These are phyloP conservation scores for Manduca sexta DNA, from an alignment of 1,140 invertebrate species.

Conservation along the genomic window DNA sequence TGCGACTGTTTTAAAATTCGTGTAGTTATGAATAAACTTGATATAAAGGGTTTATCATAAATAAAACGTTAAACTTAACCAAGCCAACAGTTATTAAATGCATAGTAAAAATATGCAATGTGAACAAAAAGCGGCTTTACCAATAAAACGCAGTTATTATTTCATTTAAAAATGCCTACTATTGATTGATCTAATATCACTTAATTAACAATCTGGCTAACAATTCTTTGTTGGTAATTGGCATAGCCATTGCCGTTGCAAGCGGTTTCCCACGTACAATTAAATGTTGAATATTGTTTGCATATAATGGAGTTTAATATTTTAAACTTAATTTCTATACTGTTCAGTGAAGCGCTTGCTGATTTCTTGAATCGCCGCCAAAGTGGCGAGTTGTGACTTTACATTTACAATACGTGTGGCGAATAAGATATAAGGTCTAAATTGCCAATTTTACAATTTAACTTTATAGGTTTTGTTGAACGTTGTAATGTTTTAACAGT, in stretches of 20 bases:
- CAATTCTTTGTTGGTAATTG: not conserved
- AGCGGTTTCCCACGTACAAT: not conserved
- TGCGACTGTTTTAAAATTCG: too few species aligned
- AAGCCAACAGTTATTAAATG: not conserved
- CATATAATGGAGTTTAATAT: not conserved
- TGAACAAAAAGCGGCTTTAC: not conserved
- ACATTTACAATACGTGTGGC: conserved; percentile 38
- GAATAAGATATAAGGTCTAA: conserved; percentile 38
- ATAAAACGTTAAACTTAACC: not conserved
- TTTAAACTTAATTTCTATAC: conserved; percentile 11
- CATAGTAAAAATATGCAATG: too few species aligned
- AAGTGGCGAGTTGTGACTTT: conserved; percentile 29
- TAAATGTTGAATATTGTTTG: not conserved
- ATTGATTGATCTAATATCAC: conserved; percentile 1
- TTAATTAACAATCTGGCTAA: conserved; percentile 1
- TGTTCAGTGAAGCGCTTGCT: conserved; percentile 20
- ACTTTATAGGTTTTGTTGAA: too few species aligned
- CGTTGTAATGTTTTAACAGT: too few species aligned
- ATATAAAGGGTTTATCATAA: too few species aligned
- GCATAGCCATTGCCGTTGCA: not conserved
- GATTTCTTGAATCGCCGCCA: conserved; percentile 57
- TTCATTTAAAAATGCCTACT: not conserved
- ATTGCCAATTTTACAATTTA: conserved; percentile 6
- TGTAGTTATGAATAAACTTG: too few species aligned
- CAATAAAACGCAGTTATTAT: not conserved